A percentile compares a stretch with the other conserved stretches of the same genome.
Evolutionary conservation across 2,797 vertebrate species (phyloP).

Genomic region (Nasua narica): DNA sequence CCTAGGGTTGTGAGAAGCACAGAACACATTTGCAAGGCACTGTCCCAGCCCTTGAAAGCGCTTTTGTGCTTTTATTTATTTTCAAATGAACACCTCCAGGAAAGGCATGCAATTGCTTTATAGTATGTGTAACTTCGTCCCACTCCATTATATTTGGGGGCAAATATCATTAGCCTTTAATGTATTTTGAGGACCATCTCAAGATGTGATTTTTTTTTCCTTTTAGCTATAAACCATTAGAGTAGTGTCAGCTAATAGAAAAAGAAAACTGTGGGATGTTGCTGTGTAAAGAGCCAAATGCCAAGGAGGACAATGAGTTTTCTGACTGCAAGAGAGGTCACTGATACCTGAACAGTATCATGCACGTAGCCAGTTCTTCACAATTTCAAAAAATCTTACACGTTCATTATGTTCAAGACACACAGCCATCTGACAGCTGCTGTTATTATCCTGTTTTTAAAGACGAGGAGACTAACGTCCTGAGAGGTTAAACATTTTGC

Average conservation of each 20-base stretch:
- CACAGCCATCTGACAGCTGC: not conserved
- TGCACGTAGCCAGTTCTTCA: not conserved
- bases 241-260: conserved; percentile 8
- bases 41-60: not conserved
- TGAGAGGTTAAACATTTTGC: not conserved
- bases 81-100: not conserved
- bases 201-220: not conserved
- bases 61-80: not conserved
- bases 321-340: not conserved
- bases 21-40: not conserved
- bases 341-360: not conserved
- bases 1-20: not conserved
- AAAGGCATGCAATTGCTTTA: not conserved
- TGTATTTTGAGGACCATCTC: not conserved
- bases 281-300: not conserved
- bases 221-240: not conserved
- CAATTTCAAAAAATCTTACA: not conserved
- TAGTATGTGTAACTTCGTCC: not conserved
- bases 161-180: not conserved
- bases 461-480: not conserved
- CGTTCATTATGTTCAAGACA: not conserved
- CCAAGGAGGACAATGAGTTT: not conserved
- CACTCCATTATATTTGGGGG: not conserved
- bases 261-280: not conserved
- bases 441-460: not conserved